These are phyloP conservation scores for Ictalurus furcatus DNA, from an alignment of 2,113 vertebrate species.

Conservation along the genomic window DNA sequence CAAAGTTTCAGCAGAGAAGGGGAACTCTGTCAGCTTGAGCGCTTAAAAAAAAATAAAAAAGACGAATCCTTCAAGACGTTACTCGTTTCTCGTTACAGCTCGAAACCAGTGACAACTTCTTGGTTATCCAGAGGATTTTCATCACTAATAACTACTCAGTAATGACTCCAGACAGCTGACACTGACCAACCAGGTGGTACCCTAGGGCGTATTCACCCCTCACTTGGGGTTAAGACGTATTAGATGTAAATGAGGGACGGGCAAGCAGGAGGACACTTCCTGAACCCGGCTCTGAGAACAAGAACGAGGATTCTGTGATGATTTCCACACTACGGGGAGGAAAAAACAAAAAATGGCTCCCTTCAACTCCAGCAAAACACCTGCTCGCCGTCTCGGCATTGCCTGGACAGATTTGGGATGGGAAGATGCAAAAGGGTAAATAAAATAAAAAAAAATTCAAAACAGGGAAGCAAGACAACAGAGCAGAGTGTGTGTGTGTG, in stretches of 20 bases:
- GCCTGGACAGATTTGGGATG: conserved; percentile 65
- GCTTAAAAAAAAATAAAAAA: background rate
- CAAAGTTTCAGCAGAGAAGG: background rate
- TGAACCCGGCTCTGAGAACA: background rate
- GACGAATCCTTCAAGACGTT: background rate
- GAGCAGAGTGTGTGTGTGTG: background rate
- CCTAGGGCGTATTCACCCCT: background rate
- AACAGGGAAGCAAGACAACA: conserved; percentile 27
- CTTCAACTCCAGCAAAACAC: conserved; percentile 40
- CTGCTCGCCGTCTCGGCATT: conserved; percentile 71
- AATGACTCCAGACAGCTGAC: background rate
- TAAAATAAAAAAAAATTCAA: conserved; percentile 51
- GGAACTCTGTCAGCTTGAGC: background rate
- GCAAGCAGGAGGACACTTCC: background rate
- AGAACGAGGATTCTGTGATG: background rate
- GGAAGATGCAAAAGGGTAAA: conserved; percentile 44
- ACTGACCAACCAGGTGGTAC: background rate
- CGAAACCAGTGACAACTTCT: background rate
- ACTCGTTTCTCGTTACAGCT: background rate
- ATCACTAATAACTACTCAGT: background rate
- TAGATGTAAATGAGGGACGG: background rate
- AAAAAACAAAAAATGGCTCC: conserved; percentile 18
- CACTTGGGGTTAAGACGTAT: background rate
- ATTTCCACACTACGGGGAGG: background rate
- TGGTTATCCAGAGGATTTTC: background rate